These are phyloP conservation scores for Temnothorax ravouxi DNA, from an alignment of 2,888 invertebrate genomes.

Conservation along the genomic window DNA sequence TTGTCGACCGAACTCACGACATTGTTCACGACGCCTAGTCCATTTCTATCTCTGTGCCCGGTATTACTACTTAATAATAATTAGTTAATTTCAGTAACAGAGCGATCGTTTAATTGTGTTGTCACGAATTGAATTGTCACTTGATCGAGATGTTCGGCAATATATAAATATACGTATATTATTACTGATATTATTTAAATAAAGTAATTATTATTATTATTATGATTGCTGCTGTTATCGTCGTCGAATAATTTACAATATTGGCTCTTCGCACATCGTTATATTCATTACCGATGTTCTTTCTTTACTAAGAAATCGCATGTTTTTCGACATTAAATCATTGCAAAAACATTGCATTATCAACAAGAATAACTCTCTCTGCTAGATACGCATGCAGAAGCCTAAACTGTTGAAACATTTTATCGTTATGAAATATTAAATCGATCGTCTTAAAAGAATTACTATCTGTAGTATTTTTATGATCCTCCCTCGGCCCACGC, in stretches of 20 bases:
- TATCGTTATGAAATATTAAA: conserved; percentile 44
- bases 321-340: conserved; percentile 1
- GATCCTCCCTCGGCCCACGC: conserved; percentile 63
- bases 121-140: conserved; percentile 69
- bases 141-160: conserved; percentile 74
- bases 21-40: conserved; percentile 55
- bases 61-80: conserved; percentile 43
- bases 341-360: conserved; percentile 8
- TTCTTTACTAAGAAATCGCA: conserved; percentile 4
- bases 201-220: conserved; percentile 75
- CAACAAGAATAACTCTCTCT: conserved; percentile 1
- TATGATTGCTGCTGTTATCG: conserved; percentile 66
- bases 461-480: conserved; percentile 40
- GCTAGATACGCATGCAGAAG: conserved; percentile 3
- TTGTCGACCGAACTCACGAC: not conserved
- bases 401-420: conserved; percentile 40
- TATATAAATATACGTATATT: conserved; percentile 76
- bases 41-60: conserved; percentile 63
- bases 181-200: conserved; percentile 76
- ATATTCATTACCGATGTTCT: not conserved
- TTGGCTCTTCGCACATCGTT: conserved; percentile 20
- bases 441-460: conserved; percentile 32
- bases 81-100: conserved; percentile 55
- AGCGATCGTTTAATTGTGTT: conserved; percentile 63
- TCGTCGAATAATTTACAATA: conserved; percentile 32